Evolutionary conservation across 2,797 vertebrate species (phyloP).

Genomic region (Trachops cirrhosus): DNA sequence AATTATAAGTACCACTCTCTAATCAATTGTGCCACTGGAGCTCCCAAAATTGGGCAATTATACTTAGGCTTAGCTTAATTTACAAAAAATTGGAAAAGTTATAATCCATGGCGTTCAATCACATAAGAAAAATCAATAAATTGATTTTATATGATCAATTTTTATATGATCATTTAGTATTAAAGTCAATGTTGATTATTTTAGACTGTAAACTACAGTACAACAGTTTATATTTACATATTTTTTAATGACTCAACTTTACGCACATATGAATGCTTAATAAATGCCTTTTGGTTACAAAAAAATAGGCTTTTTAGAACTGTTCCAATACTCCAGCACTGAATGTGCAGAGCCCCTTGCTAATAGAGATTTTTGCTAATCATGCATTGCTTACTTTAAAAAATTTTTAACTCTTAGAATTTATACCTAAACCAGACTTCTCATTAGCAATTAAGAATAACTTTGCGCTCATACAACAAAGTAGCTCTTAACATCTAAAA

Average conservation of each 20-base stretch:
- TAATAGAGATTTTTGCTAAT: conserved; percentile 25
- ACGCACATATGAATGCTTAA: conserved; percentile 22
- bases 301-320: neutral
- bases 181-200: neutral
- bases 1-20: neutral
- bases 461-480: neutral
- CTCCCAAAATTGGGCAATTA: neutral
- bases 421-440: neutral
- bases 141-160: neutral
- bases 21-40: neutral
- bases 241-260: conserved; percentile 23
- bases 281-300: conserved; percentile 35
- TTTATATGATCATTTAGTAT: conserved; percentile 12
- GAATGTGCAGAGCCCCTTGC: neutral
- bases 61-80: neutral
- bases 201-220: neutral
- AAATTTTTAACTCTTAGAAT: neutral
- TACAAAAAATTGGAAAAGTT: neutral
- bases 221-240: neutral
- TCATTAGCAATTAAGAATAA: conserved; percentile 13
- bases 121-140: conserved; percentile 16
- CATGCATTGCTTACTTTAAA: neutral
- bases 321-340: neutral
- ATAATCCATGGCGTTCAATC: neutral
- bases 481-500: conserved; percentile 30